phyloP scores from a whole-genome alignment of 2,797 vertebrate species.

The Sciurus vulgaris region DNA sequence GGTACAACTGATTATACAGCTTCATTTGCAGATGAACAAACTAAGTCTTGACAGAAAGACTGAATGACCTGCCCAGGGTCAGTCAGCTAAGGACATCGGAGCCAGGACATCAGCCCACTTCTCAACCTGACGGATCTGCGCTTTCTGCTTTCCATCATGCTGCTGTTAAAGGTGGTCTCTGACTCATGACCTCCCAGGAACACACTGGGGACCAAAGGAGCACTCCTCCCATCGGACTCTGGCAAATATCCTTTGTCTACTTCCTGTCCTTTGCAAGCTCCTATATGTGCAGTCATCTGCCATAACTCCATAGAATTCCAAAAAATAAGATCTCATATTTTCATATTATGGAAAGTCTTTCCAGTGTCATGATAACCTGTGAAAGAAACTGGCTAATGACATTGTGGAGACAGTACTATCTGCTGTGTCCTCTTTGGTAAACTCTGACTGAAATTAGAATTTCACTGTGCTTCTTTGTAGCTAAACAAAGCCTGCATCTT shows the following conservation, averaged over 20 bases:
- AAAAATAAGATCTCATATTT: not conserved
- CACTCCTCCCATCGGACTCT: not conserved
- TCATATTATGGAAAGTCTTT: conserved; percentile 27
- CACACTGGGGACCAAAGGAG: too few species aligned
- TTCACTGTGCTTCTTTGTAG: conserved; percentile 77
- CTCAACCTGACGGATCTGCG: not conserved
- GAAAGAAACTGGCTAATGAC: conserved; percentile 32
- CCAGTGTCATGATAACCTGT: not conserved
- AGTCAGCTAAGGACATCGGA: not conserved
- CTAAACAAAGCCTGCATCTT: conserved; percentile 87
- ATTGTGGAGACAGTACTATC: not conserved
- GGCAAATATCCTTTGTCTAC: not conserved
- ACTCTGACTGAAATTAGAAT: conserved; percentile 73
- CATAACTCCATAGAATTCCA: not conserved
- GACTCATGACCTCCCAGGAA: not conserved
- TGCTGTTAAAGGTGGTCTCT: not conserved
- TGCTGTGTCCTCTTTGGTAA: conserved; percentile 22
- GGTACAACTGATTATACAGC: not conserved
- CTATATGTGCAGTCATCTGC: not conserved
- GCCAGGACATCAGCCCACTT: not conserved
- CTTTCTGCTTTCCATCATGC: not conserved
- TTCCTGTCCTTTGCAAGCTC: not conserved
- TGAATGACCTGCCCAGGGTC: not conserved
- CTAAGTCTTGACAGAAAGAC: not conserved
- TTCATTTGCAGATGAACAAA: not conserved